phyloP scores from a whole-genome alignment of 2,888 invertebrate species.

The Pasiphila rectangulata region DNA sequence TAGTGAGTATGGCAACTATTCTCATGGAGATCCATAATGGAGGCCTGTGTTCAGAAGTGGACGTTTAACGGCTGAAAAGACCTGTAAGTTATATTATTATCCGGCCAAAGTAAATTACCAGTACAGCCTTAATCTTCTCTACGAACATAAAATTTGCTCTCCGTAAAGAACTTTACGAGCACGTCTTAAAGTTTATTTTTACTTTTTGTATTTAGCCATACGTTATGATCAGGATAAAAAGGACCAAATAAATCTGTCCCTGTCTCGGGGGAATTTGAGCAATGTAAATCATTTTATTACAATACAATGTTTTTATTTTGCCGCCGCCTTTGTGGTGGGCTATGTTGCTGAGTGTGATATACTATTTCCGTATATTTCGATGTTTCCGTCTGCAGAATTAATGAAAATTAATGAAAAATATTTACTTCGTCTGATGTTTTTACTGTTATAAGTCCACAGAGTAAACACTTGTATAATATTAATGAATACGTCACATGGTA shows the following conservation, averaged over 20 bases:
- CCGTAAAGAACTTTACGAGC: constrained; percentile 56
- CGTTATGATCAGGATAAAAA: constrained; percentile 75
- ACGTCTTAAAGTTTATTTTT: constrained; percentile 49
- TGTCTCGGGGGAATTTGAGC: constrained; percentile 72
- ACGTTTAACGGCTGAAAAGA: no score
- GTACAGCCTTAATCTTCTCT: constrained; percentile 45
- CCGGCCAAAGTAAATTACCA: constrained; percentile 30
- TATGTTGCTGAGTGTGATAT: constrained; percentile 40
- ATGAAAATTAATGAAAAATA: no score
- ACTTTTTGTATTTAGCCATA: constrained; percentile 68
- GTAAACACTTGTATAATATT: no score
- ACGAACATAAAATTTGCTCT: constrained; percentile 61
- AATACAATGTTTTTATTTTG: constrained; percentile 64
- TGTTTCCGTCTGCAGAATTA: background rate
- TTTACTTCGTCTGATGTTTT: no score
- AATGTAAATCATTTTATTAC: constrained; percentile 79
- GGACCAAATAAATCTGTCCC: constrained; percentile 71
- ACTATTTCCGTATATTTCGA: constrained; percentile 25
- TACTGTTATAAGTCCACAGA: no score
- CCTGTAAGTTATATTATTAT: background rate
- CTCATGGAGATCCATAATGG: no score
- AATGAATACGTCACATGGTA: no score
- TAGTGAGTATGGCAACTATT: no score
- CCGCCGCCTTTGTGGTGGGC: constrained; percentile 63
- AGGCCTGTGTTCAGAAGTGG: no score